Evolutionary conservation across 2,888 invertebrate species (phyloP).

Genomic region (Notodonta dromedarius): DNA sequence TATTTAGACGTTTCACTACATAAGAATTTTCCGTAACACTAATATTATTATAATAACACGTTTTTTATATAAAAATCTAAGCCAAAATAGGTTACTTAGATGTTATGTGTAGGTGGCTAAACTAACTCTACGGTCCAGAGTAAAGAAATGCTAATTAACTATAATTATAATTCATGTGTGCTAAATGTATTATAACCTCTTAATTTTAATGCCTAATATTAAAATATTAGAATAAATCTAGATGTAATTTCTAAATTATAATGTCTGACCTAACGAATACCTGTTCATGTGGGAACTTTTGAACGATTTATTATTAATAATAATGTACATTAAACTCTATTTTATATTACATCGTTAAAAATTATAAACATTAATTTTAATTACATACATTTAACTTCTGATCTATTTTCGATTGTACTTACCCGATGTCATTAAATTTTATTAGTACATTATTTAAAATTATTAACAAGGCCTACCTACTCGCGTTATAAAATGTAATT

Average conservation of each 20-base stretch:
- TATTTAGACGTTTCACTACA: conserved; percentile 72
- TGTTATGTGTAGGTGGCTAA: conserved; percentile 55
- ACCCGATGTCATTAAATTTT: conserved; percentile 56
- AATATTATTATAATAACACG: conserved; percentile 36
- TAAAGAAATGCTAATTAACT: conserved; percentile 48
- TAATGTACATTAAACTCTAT: conserved; percentile 74
- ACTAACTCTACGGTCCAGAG: conserved; percentile 57
- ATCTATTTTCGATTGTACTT: conserved; percentile 72
- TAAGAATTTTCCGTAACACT: conserved; percentile 67
- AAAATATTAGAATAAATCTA: conserved; percentile 44
- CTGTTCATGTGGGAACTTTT: conserved; percentile 55
- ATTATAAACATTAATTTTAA: conserved; percentile 70
- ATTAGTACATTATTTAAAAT: conserved; percentile 66
- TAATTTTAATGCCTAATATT: conserved; percentile 70
- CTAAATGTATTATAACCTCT: conserved; percentile 59
- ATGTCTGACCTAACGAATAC: conserved; percentile 50
- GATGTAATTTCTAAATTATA: conserved; percentile 46
- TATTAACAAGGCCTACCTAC: conserved; percentile 69
- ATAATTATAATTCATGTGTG: conserved; percentile 52
- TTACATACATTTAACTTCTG: conserved; percentile 62
- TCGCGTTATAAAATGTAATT: conserved; percentile 68
- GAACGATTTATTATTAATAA: conserved; percentile 61
- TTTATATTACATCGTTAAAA: conserved; percentile 70
- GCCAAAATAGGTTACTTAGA: conserved; percentile 65
- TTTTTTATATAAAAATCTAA: conserved; percentile 55